A percentile compares a stretch with the other conserved stretches of the same genome.
Conservation (phyloP, 2,888 invertebrate genomes). For the Stegana nigrithorax region DNA sequence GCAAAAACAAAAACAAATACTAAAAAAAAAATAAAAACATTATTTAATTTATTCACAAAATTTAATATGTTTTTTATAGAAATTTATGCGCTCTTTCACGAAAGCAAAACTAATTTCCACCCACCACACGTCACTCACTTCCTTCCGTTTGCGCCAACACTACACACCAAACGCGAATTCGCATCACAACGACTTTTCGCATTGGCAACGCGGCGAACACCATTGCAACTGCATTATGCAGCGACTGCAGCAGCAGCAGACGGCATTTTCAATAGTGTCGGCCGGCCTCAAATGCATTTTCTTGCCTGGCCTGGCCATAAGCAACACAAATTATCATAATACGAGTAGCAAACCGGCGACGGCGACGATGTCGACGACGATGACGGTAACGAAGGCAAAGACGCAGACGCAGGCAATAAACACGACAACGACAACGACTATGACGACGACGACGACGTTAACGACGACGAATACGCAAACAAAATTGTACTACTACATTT, state of each 20-base stretch:
- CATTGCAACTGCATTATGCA: background rate
- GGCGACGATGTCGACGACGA: background rate
- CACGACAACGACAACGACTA: background rate
- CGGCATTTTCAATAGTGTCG: background rate
- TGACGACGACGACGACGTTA: background rate
- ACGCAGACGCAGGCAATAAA: background rate
- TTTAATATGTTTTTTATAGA: too few relatives aligned
- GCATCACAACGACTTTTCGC: background rate
- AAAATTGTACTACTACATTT: background rate
- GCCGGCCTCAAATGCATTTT: background rate
- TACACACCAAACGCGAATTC: slow-evolving; percentile 1
- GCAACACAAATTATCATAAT: too few relatives aligned
- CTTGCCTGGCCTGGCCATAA: too few relatives aligned
- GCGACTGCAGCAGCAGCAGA: background rate
- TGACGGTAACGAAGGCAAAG: background rate
- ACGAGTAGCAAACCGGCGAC: slow-evolving; percentile 6
- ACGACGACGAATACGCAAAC: background rate
- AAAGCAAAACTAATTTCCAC: too few relatives aligned
- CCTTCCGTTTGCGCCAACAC: slow-evolving; percentile 10
- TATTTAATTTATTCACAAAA: too few relatives aligned
- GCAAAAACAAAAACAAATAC: too few relatives aligned
- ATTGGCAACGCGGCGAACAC: slow-evolving; percentile 1
- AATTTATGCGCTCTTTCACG: too few relatives aligned
- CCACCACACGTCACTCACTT: background rate
- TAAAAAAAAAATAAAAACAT: too few relatives aligned